Evolutionary conservation across 1,140 invertebrate species (phyloP), one percentile per base, ranked within the genome.

Genomic region (Drosophila ironensis): DNA sequence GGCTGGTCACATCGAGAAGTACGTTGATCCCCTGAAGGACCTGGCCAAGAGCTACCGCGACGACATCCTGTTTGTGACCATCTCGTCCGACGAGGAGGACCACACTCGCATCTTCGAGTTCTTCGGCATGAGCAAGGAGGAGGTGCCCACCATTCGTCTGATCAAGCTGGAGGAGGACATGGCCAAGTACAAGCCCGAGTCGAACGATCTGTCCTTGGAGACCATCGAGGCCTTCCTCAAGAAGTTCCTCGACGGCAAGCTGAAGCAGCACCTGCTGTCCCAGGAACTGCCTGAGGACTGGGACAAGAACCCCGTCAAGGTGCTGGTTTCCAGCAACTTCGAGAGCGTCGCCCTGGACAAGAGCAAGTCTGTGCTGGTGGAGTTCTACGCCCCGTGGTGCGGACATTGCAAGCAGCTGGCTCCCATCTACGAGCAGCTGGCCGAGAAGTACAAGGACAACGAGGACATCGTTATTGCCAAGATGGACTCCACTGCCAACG

Each of bases 341-440:
- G 96, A 98, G 88, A 95, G 97, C 86, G 95, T 99, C 72, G 98
- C 94, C 27, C 94, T 96, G 54, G 95, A 99, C 90, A 94, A 94
- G 75, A 92, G 91, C 28, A 99, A 99, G 92, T 94, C 96, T 88
- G 98, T 99, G 30, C 93, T 99, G 57, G 98, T 99, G 71, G 98
- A 99, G 92, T 99, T 99, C 92, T 99, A 99, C 91, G 98, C 98
- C 27, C 97, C 98, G 56, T 99, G 98, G 98, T 97, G 96, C 90
- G 95, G 97, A 59, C 98, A 99, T 90, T 99, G 98, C 93, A 98
- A 99, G 91, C 96, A 99, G 90, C 92, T 99, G 71, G 96, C 93
- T 67, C 98, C 98, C 19, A 99, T 99, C 91, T 99, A 98, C 91
- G 98, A 99, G 68, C 93, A 93, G 88, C 88, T 93, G 52, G 92